phyloP scores from a whole-genome alignment of 2,797 vertebrate species.

The Echeneis naucrates region DNA sequence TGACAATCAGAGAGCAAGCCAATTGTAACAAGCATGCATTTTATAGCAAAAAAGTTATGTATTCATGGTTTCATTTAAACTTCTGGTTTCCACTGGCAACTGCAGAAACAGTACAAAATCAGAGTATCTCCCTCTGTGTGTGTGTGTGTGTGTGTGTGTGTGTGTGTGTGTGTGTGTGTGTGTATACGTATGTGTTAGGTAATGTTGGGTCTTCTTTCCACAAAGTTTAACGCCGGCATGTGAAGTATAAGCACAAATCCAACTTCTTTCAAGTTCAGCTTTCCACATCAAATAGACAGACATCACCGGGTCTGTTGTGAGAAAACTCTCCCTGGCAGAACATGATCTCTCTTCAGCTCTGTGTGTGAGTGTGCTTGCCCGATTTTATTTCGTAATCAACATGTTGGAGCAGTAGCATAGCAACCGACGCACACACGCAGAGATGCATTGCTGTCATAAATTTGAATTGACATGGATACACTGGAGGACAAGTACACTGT shows the following conservation, averaged over 20 bases:
- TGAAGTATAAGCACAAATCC: constrained; percentile 52
- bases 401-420: constrained; percentile 63
- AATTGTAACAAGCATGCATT: constrained; percentile 60
- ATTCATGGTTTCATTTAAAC: constrained; percentile 58
- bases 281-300: constrained; percentile 63
- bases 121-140: constrained; percentile 9
- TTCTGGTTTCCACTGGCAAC: constrained; percentile 70
- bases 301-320: background rate
- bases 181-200: constrained; percentile 32
- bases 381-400: constrained; percentile 61
- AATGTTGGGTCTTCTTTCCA: constrained; percentile 30
- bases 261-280: constrained; percentile 50
- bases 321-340: constrained; percentile 32
- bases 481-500: constrained; percentile 38
- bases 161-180: constrained; percentile 20
- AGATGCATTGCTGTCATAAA: constrained; percentile 16
- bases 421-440: constrained; percentile 56
- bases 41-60: constrained; percentile 52
- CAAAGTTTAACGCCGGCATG: constrained; percentile 50
- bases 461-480: constrained; percentile 45
- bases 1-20: constrained; percentile 56
- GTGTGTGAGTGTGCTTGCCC: constrained; percentile 6
- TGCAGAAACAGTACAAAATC: constrained; percentile 65
- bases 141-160: constrained; percentile 25
- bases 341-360: constrained; percentile 50